Percentiles rank a stretch among this genome's conserved stretches.
Conservation (phyloP, 2,797 vertebrate species). For the Sylvilagus floridanus region DNA sequence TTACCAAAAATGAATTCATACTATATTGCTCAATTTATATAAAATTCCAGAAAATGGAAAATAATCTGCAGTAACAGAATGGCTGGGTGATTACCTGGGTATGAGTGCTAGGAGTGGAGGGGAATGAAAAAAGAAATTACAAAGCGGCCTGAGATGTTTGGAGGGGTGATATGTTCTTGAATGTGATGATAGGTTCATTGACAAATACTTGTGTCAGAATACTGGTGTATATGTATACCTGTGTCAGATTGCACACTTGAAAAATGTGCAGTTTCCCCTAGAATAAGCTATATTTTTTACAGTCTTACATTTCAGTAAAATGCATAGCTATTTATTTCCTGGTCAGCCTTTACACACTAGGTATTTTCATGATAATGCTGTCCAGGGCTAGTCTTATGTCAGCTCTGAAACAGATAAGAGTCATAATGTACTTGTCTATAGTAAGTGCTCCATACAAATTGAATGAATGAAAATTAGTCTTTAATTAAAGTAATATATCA, state of each 20-base stretch:
- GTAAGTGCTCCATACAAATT: not conserved
- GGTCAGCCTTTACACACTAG: not conserved
- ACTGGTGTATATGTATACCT: not conserved
- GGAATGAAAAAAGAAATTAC: not conserved
- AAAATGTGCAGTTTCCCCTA: not conserved
- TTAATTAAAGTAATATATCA: not conserved
- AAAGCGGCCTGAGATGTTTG: not conserved
- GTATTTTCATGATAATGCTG: not conserved
- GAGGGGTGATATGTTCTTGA: not conserved
- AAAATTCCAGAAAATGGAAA: not conserved
- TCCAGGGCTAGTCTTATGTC: not conserved
- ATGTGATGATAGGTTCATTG: not conserved
- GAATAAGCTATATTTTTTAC: not conserved
- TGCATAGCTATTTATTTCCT: not conserved
- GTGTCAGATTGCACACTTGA: not conserved
- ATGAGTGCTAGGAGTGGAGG: not conserved
- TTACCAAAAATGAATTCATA: not conserved
- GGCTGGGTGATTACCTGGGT: not conserved
- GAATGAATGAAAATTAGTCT: not conserved
- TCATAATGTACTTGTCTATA: not conserved
- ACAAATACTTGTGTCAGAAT: not conserved
- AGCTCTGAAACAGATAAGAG: not conserved
- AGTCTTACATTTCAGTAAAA: not conserved
- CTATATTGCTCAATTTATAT: not conserved
- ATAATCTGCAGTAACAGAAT: not conserved